Conservation (phyloP, 2,113 vertebrate genomes). For the Nettapus auritus region DNA sequence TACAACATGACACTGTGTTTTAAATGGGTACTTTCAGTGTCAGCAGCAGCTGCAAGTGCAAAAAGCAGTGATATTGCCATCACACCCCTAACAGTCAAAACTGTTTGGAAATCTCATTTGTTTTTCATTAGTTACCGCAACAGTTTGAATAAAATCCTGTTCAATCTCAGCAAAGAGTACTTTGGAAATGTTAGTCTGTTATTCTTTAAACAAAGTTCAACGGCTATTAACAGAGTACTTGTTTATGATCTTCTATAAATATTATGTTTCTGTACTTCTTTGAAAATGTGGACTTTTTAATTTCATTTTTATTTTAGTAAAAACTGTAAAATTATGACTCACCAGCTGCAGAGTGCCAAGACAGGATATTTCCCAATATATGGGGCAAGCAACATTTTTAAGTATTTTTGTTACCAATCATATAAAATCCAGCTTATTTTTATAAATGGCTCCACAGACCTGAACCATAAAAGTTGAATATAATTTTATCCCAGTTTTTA, state of each 20-base stretch:
- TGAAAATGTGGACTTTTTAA: conserved; percentile 70
- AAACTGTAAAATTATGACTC: conserved; percentile 71
- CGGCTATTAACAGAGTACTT: conserved; percentile 69
- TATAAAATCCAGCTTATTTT: conserved; percentile 62
- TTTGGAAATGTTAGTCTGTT: conserved; percentile 76
- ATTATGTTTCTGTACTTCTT: conserved; percentile 60
- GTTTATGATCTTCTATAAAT: conserved; percentile 65
- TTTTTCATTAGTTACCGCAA: conserved; percentile 75
- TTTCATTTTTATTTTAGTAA: conserved; percentile 76
- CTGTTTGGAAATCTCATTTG: conserved; percentile 71
- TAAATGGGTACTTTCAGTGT: conserved; percentile 51
- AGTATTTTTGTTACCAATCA: conserved; percentile 61
- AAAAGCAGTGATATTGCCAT: conserved; percentile 62
- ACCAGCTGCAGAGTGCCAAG: conserved; percentile 51
- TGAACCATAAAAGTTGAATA: conserved; percentile 42
- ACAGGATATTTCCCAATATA: conserved; percentile 63
- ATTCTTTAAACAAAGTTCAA: conserved; percentile 70
- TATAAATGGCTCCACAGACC: conserved; percentile 53
- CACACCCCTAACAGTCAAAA: conserved; percentile 70
- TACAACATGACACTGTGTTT: conserved; percentile 53
- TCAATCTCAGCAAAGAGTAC: conserved; percentile 71
- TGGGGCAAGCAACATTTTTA: conserved; percentile 57
- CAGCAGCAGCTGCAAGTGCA: conserved; percentile 64
- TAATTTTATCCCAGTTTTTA: conserved; percentile 53
- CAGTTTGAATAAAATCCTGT: conserved; percentile 74